A percentile compares a stretch with the other conserved stretches of the same genome.
phyloP scores from a whole-genome alignment of 2,113 vertebrate genomes.

The Amia ocellicauda region DNA sequence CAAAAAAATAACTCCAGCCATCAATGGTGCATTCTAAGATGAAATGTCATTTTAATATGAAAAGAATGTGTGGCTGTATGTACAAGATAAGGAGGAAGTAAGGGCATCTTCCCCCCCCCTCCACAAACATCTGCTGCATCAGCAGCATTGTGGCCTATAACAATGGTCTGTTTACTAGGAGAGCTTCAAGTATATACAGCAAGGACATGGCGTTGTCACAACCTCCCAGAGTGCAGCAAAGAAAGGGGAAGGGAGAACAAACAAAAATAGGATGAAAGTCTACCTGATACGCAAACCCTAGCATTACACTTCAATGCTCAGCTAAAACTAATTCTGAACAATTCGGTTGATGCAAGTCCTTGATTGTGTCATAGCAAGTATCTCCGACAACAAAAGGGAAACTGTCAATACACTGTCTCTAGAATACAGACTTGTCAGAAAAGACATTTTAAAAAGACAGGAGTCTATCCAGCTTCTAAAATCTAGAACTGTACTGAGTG shows the following conservation, averaged over 20 bases:
- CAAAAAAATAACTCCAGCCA: conserved; percentile 55
- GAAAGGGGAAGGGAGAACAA: conserved; percentile 47
- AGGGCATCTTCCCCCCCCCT: not conserved
- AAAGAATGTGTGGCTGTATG: conserved; percentile 64
- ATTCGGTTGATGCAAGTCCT: conserved; percentile 37
- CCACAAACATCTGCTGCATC: not conserved
- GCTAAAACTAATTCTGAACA: conserved; percentile 41
- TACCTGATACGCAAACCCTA: conserved; percentile 53
- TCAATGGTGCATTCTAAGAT: conserved; percentile 55
- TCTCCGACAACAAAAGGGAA: too few species aligned
- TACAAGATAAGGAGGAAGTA: conserved; percentile 62
- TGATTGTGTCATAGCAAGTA: conserved; percentile 57
- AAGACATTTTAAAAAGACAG: too few species aligned
- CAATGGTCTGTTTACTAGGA: conserved; percentile 55
- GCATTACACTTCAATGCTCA: conserved; percentile 39
- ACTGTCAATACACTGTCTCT: too few species aligned
- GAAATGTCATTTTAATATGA: conserved; percentile 66
- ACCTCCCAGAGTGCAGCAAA: conserved; percentile 47
- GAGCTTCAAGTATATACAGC: conserved; percentile 67
- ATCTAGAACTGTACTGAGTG: too few species aligned
- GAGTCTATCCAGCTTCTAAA: too few species aligned
- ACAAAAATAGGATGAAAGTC: conserved; percentile 39
- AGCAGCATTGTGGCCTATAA: not conserved
- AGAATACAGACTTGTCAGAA: too few species aligned
- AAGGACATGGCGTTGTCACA: conserved; percentile 51